These are phyloP conservation scores for Hippocampus barbouri DNA, from an alignment of 2,113 vertebrate genomes.

Conservation along the genomic window DNA sequence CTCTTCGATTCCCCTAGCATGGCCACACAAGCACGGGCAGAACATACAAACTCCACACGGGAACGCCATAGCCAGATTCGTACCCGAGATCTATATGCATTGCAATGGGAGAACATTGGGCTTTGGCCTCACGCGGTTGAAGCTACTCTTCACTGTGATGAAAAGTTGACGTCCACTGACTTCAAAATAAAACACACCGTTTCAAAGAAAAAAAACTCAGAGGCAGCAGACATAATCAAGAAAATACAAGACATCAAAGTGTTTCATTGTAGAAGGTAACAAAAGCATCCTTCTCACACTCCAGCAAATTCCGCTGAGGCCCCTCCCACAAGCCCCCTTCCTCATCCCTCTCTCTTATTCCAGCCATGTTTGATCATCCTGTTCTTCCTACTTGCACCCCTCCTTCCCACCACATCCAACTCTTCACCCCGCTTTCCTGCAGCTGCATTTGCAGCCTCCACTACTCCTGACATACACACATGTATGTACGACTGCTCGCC, in stretches of 20 bases:
- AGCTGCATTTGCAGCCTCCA: neutral
- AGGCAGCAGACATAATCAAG: neutral
- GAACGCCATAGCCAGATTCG: too few species aligned
- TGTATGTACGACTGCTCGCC: neutral
- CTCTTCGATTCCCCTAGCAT: too few species aligned
- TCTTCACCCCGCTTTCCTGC: constrained; percentile 23
- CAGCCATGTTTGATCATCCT: constrained; percentile 33
- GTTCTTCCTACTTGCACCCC: constrained; percentile 19
- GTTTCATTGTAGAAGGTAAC: neutral
- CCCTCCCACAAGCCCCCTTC: constrained; percentile 47
- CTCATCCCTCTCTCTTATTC: constrained; percentile 29
- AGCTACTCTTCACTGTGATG: constrained; percentile 63
- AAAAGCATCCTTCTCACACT: neutral
- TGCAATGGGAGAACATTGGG: constrained; percentile 9
- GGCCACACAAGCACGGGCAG: too few species aligned
- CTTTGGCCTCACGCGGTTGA: constrained; percentile 31
- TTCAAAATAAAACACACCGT: constrained; percentile 27
- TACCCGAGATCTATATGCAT: neutral
- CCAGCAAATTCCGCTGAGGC: constrained; percentile 15
- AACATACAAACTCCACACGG: too few species aligned
- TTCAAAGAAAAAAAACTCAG: neutral
- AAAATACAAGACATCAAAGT: neutral
- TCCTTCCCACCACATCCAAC: constrained; percentile 12
- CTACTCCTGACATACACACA: neutral
- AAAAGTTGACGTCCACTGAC: constrained; percentile 37